These are phyloP conservation scores for Tiliqua scincoides DNA, from an alignment of 2,113 vertebrate species.

Conservation along the genomic window DNA sequence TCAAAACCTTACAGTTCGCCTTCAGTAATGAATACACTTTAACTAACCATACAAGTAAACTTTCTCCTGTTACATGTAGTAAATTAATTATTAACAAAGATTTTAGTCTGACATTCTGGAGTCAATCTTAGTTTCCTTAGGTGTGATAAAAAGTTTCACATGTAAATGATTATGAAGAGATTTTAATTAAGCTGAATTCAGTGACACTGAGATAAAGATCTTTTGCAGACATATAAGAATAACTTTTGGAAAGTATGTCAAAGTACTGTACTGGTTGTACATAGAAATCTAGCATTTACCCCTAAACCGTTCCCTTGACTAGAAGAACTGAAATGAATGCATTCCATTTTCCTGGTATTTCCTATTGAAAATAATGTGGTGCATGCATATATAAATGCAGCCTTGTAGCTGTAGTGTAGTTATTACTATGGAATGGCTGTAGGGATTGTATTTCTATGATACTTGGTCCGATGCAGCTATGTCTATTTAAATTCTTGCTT, in stretches of 20 bases:
- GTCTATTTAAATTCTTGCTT: constrained; percentile 11
- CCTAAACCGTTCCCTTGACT: constrained; percentile 22
- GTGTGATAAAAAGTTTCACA: background rate
- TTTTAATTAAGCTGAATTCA: constrained; percentile 24
- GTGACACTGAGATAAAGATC: background rate
- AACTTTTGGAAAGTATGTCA: background rate
- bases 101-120: constrained; percentile 32
- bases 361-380: constrained; percentile 65
- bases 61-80: constrained; percentile 17
- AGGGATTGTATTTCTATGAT: constrained; percentile 15
- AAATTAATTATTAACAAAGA: constrained; percentile 36
- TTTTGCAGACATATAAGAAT: constrained; percentile 30
- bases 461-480: background rate
- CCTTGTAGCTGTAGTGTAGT: constrained; percentile 30
- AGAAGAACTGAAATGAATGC: constrained; percentile 52
- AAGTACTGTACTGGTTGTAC: constrained; percentile 22
- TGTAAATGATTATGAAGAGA: background rate
- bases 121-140: background rate
- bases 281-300: constrained; percentile 41
- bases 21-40: constrained; percentile 10
- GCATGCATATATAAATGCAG: constrained; percentile 35
- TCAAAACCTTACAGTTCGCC: background rate
- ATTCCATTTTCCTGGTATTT: constrained; percentile 63
- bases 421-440: constrained; percentile 39
- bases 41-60: constrained; percentile 20